A percentile compares a stretch with the other conserved stretches of the same genome.
Evolutionary conservation across 2,888 invertebrate species (phyloP).

Genomic region (Tridacna gigas): DNA sequence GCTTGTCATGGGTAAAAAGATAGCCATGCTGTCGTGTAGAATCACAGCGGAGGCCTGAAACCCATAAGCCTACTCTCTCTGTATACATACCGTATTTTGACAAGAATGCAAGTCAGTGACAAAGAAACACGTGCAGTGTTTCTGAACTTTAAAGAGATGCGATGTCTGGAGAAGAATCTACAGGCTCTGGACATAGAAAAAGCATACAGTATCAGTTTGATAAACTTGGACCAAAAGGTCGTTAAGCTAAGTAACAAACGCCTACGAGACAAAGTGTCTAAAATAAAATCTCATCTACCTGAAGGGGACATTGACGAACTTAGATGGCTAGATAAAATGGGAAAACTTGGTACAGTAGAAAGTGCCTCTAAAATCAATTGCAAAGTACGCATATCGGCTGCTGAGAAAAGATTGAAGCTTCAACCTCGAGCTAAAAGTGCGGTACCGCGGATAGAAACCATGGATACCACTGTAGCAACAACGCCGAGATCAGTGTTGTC

Average conservation of each 20-base stretch:
- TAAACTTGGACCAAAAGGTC: slow-evolving; percentile 77
- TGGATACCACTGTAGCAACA: background rate
- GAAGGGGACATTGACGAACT: slow-evolving; percentile 76
- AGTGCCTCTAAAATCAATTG: slow-evolving; percentile 68
- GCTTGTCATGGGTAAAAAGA: too few species aligned
- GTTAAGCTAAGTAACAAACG: slow-evolving; percentile 77
- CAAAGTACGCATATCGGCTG: slow-evolving; percentile 77
- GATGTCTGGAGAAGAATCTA: slow-evolving; percentile 78
- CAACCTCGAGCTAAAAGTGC: slow-evolving; percentile 52
- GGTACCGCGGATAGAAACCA: slow-evolving; percentile 32
- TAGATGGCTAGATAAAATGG: slow-evolving; percentile 73
- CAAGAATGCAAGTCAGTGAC: slow-evolving; percentile 52
- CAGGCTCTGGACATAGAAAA: slow-evolving; percentile 76
- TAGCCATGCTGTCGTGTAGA: too few species aligned
- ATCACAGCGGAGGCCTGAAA: too few species aligned
- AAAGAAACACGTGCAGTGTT: slow-evolving; percentile 76
- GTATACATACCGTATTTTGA: too few species aligned
- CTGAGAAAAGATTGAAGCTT: slow-evolving; percentile 74
- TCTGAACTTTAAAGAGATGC: slow-evolving; percentile 79
- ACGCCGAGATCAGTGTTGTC: slow-evolving; percentile 2
- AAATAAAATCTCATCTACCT: slow-evolving; percentile 76
- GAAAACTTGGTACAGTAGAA: slow-evolving; percentile 66
- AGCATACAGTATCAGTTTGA: slow-evolving; percentile 76
- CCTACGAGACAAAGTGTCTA: slow-evolving; percentile 77
- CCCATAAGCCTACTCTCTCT: too few species aligned